phyloP scores from a whole-genome alignment of 2,113 vertebrate genomes.

The Macrotis lagotis region DNA sequence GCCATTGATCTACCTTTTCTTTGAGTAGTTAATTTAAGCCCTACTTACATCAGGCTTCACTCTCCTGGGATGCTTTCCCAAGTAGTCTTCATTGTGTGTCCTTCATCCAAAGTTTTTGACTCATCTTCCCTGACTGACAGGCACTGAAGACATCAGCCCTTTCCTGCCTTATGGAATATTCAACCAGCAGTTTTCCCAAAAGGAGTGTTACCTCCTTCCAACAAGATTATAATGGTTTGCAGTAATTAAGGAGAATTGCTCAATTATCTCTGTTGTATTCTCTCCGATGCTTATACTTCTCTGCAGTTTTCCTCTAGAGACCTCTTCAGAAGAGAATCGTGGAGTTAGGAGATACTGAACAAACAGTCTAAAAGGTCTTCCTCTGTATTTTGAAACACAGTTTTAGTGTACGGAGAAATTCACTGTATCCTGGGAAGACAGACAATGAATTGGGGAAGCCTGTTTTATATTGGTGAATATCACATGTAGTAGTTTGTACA shows the following conservation, averaged over 20 bases:
- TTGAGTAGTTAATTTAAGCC: background rate
- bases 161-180: background rate
- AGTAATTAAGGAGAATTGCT: background rate
- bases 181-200: background rate
- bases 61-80: background rate
- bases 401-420: background rate
- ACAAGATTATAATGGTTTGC: background rate
- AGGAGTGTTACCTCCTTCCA: background rate
- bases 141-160: no score
- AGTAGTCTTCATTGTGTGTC: background rate
- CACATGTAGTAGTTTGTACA: background rate
- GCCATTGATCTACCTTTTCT: background rate
- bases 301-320: constrained; percentile 28
- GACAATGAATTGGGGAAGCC: background rate
- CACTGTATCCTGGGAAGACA: background rate
- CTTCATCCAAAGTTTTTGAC: background rate
- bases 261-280: background rate
- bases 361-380: background rate
- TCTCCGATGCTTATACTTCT: background rate
- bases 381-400: background rate
- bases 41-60: background rate
- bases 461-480: background rate
- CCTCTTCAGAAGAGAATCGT: background rate
- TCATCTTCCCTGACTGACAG: background rate
- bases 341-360: background rate